phyloP scores from a whole-genome alignment of 2,113 vertebrate species.

The Takifugu flavidus region DNA sequence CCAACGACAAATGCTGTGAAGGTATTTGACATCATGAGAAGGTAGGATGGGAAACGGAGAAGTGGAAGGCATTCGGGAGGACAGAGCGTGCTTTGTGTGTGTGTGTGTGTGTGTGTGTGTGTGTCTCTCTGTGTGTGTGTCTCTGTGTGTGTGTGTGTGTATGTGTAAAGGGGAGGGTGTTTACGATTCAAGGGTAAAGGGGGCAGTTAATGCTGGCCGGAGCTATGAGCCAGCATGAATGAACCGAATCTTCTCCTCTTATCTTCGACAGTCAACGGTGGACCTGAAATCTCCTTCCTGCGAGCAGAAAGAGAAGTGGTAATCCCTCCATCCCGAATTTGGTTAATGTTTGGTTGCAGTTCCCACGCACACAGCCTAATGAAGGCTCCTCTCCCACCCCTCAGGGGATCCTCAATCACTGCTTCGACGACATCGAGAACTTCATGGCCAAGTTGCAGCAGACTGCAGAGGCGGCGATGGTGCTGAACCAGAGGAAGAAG shows the following conservation, averaged over 20 bases:
- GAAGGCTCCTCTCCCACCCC: background rate
- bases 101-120: constrained; percentile 39
- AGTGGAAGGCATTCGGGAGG: constrained; percentile 27
- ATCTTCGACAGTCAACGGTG: constrained; percentile 47
- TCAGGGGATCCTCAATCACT: constrained; percentile 85
- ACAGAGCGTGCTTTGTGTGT: constrained; percentile 61
- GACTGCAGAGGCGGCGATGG: constrained; percentile 77
- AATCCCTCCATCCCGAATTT: constrained; percentile 12
- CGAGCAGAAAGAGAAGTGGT: constrained; percentile 79
- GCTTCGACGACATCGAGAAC: constrained; percentile 85
- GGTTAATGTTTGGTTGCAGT: background rate
- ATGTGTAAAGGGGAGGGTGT: constrained; percentile 11
- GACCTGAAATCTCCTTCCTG: constrained; percentile 61
- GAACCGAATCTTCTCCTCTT: constrained; percentile 27
- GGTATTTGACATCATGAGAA: constrained; percentile 3
- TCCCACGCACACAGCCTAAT: background rate
- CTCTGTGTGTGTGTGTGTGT: constrained; percentile 46
- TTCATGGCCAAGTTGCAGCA: constrained; percentile 86
- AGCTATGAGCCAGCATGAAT: constrained; percentile 38
- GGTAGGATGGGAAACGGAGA: constrained; percentile 15
- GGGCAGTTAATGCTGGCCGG: constrained; percentile 30
- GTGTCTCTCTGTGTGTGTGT: constrained; percentile 19
- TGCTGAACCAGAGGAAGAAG: constrained; percentile 80
- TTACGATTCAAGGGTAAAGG: constrained; percentile 21
- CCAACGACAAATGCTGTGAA: background rate